Base-by-base conservation (phyloP, 1,140 invertebrate species). In the Leguminivora glycinivorella region DNA sequence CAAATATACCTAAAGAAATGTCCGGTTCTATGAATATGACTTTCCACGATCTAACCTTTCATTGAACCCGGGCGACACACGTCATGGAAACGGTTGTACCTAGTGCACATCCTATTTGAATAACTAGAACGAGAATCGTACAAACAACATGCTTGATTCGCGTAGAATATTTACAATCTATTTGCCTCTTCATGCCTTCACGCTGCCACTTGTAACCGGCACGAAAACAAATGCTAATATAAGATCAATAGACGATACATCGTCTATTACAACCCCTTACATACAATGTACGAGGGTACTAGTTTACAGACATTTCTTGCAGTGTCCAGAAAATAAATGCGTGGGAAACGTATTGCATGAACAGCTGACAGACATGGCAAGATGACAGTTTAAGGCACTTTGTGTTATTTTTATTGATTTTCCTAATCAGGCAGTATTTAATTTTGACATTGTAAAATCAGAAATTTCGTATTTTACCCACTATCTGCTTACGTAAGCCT, bases 31-130 rank as follows among this genome's bases (percentile, higher is more conserved):
- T 5, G 40, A 17, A n/a, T 2, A 19, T 52, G 22, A 52, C 47
- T 29, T 63, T 63, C 58, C 25, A 63, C 58, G 2, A 19, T 1
- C 25, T 63, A 29, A 63, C 58, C 58, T 63, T 63, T 63, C 58
- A 25, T 26, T 63, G 26, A 58, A 63, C 58, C 26, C 26, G 26
- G 14, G 6, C 10, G 22, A 29, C 25, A 63, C n/a, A 31, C 17
- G 58, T 63, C 24, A 29, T 63, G 6, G 14, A 63, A 19, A 29
- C 26, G 58, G 31, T 29, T 31, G 26, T 31, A 63, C 25, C 22
- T n/a, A 52, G 17, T 52, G 43, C 14, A 52, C 17, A 52, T 22
- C 19, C 25, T n/a, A 60, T 60, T 60, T 29, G 56, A 29, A 10
- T 26, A 60, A 58, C 22, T 22, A 58, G 25, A 58, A 29, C 17